These are phyloP conservation scores for Buteo buteo DNA, from an alignment of 2,113 vertebrate genomes.

Conservation along the genomic window DNA sequence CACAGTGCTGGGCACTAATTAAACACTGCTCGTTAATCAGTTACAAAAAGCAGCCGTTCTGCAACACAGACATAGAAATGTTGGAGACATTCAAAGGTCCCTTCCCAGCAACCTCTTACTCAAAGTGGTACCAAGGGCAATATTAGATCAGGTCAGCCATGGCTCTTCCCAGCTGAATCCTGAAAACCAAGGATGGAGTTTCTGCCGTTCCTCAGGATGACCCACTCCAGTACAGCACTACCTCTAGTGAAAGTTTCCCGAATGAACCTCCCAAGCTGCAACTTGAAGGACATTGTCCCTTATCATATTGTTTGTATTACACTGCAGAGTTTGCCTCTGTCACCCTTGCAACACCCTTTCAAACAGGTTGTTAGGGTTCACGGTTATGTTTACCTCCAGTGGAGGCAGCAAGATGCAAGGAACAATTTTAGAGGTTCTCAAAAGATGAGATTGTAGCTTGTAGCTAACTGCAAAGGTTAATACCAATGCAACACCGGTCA, in stretches of 20 bases:
- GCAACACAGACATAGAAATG: neutral
- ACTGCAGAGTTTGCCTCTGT: neutral
- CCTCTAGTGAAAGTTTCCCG: neutral
- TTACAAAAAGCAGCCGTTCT: neutral
- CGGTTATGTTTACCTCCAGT: neutral
- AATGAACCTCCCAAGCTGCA: neutral
- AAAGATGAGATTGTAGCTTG: neutral
- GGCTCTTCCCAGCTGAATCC: neutral
- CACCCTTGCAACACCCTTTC: neutral
- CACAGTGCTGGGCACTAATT: neutral
- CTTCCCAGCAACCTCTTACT: neutral
- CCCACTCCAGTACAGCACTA: neutral
- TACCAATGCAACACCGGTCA: accelerated
- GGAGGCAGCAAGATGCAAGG: neutral
- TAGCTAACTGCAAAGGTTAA: neutral
- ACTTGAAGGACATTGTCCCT: neutral
- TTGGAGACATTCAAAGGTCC: neutral
- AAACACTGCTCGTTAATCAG: neutral
- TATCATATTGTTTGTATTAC: accelerated
- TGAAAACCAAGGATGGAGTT: neutral
- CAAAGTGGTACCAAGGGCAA: neutral
- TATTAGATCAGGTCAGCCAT: neutral
- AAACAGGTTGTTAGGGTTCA: neutral
- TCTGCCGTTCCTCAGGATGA: accelerated
- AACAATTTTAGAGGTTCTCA: neutral